phyloP scores from a whole-genome alignment of 2,888 invertebrate genomes.

The Opisthograptis luteolata region DNA sequence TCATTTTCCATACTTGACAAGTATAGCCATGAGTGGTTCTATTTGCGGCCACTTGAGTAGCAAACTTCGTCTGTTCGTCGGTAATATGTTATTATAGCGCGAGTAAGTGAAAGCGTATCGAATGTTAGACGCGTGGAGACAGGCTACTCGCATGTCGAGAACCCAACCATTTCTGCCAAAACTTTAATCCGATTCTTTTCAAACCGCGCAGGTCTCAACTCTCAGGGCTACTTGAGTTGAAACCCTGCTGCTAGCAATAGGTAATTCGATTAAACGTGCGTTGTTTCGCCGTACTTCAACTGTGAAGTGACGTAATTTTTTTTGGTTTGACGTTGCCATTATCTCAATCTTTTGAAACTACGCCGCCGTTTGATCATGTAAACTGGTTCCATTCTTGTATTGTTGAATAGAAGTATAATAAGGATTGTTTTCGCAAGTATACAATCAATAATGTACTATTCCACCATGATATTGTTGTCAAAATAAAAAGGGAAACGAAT shows the following conservation, averaged over 20 bases:
- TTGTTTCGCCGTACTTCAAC: slow-evolving; percentile 25
- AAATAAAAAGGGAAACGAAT: slow-evolving; percentile 23
- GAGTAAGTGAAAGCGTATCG: slow-evolving; percentile 51
- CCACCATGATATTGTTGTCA: slow-evolving; percentile 15
- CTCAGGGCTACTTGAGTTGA: too few relatives aligned
- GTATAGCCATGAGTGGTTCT: neutral
- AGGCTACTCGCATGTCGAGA: slow-evolving; percentile 55
- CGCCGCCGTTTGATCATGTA: slow-evolving; percentile 20
- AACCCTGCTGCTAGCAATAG: slow-evolving; percentile 33
- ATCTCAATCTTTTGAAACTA: slow-evolving; percentile 4
- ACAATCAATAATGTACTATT: slow-evolving; percentile 13
- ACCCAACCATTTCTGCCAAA: slow-evolving; percentile 66
- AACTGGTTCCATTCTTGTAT: slow-evolving; percentile 13
- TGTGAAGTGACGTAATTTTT: slow-evolving; percentile 24
- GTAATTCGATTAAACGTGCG: slow-evolving; percentile 56
- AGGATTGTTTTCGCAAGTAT: slow-evolving; percentile 11
- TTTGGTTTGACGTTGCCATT: slow-evolving; percentile 8
- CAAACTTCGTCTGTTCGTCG: slow-evolving; percentile 19
- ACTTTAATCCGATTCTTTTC: slow-evolving; percentile 68
- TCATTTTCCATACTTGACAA: neutral
- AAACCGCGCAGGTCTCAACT: slow-evolving; percentile 42
- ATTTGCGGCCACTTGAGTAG: slow-evolving; percentile 9
- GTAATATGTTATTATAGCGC: slow-evolving; percentile 20
- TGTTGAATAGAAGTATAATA: slow-evolving; percentile 8
- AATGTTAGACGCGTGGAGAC: slow-evolving; percentile 48